phyloP scores from a whole-genome alignment of 2,888 invertebrate species.

The Oscheius sp. region DNA sequence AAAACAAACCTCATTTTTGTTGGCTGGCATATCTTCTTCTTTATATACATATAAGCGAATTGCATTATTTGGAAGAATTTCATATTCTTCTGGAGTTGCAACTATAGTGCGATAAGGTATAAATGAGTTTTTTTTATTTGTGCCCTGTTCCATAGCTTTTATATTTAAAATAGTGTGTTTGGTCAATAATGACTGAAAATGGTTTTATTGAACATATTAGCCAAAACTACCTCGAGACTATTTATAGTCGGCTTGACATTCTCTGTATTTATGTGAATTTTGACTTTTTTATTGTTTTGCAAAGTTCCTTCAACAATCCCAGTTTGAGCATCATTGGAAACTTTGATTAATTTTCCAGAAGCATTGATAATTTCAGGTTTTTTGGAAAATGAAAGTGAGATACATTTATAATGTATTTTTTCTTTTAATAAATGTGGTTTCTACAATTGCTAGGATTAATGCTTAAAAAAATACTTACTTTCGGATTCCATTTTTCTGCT shows the following conservation, averaged over 20 bases:
- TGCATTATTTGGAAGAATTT: too few relatives aligned
- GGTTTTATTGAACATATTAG: too few relatives aligned
- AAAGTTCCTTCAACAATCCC: conserved; percentile 1
- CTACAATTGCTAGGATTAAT: background rate
- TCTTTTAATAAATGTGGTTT: background rate
- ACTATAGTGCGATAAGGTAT: background rate
- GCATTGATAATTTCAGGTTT: background rate
- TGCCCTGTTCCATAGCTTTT: conserved; percentile 2
- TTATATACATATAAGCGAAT: too few relatives aligned
- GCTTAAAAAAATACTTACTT: background rate
- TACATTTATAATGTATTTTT: background rate
- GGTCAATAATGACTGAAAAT: too few relatives aligned
- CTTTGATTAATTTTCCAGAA: background rate
- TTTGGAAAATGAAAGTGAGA: background rate
- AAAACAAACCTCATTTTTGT: too few relatives aligned
- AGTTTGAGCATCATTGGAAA: background rate
- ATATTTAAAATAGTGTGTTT: background rate
- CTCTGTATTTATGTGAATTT: background rate
- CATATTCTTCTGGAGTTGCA: background rate
- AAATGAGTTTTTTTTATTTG: background rate
- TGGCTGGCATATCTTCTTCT: too few relatives aligned
- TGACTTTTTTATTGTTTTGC: background rate
- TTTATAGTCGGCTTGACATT: conserved; percentile 2
- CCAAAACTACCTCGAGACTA: background rate
- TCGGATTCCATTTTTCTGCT: conserved; percentile 26